A percentile compares a stretch with the other conserved stretches of the same genome.
These are phyloP conservation scores for Rhincodon typus DNA, from an alignment of 2,797 vertebrate species.

Conservation along the genomic window DNA sequence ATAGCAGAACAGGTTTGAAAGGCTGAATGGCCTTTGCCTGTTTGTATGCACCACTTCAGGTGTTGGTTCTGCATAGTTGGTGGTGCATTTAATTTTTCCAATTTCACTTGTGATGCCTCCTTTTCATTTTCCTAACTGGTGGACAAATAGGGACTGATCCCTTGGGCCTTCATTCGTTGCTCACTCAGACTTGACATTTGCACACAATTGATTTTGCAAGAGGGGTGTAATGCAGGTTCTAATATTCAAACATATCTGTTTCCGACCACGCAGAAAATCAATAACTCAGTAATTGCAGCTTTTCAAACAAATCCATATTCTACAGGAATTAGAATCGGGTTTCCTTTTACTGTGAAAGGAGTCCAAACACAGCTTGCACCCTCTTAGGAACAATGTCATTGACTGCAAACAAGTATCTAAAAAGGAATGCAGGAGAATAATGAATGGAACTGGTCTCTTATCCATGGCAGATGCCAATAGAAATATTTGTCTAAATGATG, in stretches of 20 bases:
- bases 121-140: not conserved
- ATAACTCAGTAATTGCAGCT: conserved; percentile 62
- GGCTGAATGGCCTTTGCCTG: not conserved
- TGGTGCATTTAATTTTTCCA: not conserved
- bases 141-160: not conserved
- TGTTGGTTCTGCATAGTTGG: not conserved
- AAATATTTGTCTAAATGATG: conserved; percentile 34
- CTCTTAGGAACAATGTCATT: conserved; percentile 5
- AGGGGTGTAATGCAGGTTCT: conserved; percentile 17
- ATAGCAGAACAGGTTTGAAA: not conserved
- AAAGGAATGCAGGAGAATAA: not conserved
- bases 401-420: conserved; percentile 31
- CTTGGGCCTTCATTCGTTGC: not conserved
- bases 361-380: not conserved
- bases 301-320: conserved; percentile 44
- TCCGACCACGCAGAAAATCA: conserved; percentile 64
- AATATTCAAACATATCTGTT: conserved; percentile 54
- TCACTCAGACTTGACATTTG: not conserved
- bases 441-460: conserved; percentile 17
- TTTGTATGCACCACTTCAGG: not conserved
- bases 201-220: not conserved
- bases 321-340: not conserved
- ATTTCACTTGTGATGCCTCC: not conserved
- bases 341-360: not conserved
- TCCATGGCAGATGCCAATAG: conserved; percentile 22